A percentile compares a stretch with the other conserved stretches of the same genome.
These are phyloP conservation scores for Colletes gigas DNA, from an alignment of 1,140 invertebrate species.

Conservation along the genomic window DNA sequence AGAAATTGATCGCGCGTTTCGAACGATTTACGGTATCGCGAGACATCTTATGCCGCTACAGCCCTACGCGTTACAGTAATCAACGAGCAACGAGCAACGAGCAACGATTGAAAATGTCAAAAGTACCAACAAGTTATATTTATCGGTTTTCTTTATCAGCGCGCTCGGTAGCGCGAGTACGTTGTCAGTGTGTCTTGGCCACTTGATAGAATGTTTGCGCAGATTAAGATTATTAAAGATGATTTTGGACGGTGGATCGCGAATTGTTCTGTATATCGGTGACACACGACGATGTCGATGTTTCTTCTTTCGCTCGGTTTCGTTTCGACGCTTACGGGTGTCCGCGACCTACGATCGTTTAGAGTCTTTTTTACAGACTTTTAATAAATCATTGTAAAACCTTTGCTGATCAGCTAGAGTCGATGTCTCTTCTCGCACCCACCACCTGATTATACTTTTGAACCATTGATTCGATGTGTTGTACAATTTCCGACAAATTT, in stretches of 20 bases:
- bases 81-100: background rate
- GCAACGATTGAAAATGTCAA: background rate
- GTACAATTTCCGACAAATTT: too few species aligned
- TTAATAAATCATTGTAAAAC: conserved; percentile 52
- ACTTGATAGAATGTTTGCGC: too few species aligned
- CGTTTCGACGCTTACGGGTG: conserved; percentile 51
- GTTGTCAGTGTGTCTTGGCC: too few species aligned
- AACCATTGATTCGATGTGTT: background rate
- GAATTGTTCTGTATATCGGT: too few species aligned
- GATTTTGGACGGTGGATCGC: background rate
- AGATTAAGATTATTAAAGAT: background rate
- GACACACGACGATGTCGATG: too few species aligned
- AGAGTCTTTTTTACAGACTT: conserved; percentile 64
- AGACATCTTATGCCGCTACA: background rate
- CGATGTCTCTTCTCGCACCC: conserved; percentile 13
- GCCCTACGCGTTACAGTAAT: background rate
- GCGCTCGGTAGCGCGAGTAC: too few species aligned
- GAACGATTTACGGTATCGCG: conserved; percentile 9
- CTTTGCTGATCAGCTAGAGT: conserved; percentile 36
- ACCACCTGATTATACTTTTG: background rate
- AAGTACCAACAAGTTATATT: too few species aligned
- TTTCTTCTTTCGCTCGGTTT: conserved; percentile 22
- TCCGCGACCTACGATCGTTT: conserved; percentile 54
- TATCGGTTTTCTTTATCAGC: background rate
- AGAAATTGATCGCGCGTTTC: conserved; percentile 5